Base-by-base conservation (phyloP, 2,113 vertebrate species). In the Cochlearius cochlearius region DNA sequence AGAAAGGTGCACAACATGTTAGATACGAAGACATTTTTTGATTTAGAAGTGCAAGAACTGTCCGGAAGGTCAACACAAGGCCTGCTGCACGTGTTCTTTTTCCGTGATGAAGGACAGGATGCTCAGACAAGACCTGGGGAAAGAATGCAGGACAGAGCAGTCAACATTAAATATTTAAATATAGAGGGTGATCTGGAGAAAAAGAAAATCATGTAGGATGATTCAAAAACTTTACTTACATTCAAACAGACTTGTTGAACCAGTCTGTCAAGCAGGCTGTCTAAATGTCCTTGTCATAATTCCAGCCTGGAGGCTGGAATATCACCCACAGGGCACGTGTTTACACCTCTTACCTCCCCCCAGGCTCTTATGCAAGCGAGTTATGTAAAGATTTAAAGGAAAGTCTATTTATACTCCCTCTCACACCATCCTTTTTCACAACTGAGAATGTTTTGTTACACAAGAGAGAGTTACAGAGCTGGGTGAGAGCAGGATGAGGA, bases 281-380 rank as follows among this genome's bases (percentile, higher is more conserved):
- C 78, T 94, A 84, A 77, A 80, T 56, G 86, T 96, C 96, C 68
- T 81, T 92, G 94, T 92, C 82, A 60, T 30, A 71, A 75, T 69
- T 93, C 79, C 94, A 95, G 86, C 60, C 82, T 95, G 68, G 63
- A 93, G 94, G 93, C 23, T 96, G 68, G 79, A 96, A 62, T 79
- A 89, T 84, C 50, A 0, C 93, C 94, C 88, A 95, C 79, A 66
- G 55, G 63, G 79, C 79, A 55, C 20, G 14, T 92, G 75, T 84
- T 96, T 92, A 77, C 86, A 84, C 63, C 75, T 73, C 49, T 87
- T 88, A 34, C 34, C 34, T 79, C 56, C 49, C 60, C 16, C 23
- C 15, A 50, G 38, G 60, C 60, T 84, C 79, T 89, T 92, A 89
- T 43, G 60, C 15, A 90, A 94, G 79, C 36, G 26, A 71, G 39